Conservation (phyloP, 2,113 vertebrate species). For the Herpailurus yagouaroundi region DNA sequence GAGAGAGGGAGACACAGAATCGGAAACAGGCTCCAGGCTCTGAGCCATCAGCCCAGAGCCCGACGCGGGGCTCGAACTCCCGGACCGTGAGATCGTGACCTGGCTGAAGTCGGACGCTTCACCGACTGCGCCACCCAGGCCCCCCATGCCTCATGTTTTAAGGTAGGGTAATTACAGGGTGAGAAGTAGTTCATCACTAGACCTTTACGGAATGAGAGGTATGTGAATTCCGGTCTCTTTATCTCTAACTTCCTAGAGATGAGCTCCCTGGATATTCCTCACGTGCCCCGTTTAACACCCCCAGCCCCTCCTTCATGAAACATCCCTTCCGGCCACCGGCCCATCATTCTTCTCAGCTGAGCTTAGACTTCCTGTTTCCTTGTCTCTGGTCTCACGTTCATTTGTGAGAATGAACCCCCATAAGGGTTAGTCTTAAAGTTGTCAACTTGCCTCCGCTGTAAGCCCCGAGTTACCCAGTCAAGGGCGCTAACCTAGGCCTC, state of each 20-base stretch:
- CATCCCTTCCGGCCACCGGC: too few species aligned
- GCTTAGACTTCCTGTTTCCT: too few species aligned
- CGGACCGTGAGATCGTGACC: too few species aligned
- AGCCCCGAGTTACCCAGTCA: neutral
- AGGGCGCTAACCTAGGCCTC: neutral
- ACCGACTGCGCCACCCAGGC: too few species aligned
- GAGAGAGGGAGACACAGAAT: too few species aligned
- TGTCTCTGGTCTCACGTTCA: neutral
- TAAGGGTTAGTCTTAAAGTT: neutral
- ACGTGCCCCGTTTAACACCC: rapidly evolving
- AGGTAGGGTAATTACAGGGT: neutral
- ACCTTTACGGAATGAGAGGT: neutral
- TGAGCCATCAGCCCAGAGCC: too few species aligned
- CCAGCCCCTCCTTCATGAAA: neutral
- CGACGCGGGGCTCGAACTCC: too few species aligned
- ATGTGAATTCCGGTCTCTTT: neutral
- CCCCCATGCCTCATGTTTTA: neutral
- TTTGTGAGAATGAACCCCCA: too few species aligned
- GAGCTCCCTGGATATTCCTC: neutral
- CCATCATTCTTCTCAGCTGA: neutral
- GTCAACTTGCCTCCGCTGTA: neutral
- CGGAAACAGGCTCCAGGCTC: too few species aligned
- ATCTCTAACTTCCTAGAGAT: neutral
- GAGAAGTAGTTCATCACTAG: too few species aligned
- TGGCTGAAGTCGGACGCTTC: too few species aligned